Conservation (phyloP, 92 coral and sea anemone species). For the Epizoanthus stellaris region DNA sequence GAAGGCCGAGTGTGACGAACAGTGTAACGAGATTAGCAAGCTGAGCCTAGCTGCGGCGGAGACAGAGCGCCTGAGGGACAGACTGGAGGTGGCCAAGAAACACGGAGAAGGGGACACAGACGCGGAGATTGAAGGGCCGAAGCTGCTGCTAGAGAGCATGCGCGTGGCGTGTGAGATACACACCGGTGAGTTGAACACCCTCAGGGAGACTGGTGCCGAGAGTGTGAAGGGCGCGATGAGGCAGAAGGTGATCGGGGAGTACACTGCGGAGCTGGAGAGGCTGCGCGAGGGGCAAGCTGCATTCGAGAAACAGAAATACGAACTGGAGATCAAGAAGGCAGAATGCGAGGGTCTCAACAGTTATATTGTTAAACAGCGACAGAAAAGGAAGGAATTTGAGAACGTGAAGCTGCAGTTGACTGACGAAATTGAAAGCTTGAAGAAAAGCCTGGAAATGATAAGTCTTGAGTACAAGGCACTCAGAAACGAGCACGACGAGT, state of each 20-base stretch:
- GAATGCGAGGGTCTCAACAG: slow-evolving; percentile 26
- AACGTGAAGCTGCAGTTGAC: neutral
- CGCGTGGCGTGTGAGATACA: slow-evolving; percentile 12
- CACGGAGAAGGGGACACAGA: neutral
- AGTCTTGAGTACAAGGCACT: neutral
- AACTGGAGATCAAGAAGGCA: slow-evolving; percentile 15
- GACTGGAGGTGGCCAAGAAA: too few species aligned
- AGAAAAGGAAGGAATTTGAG: slow-evolving; percentile 10
- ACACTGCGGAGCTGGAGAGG: slow-evolving; percentile 5
- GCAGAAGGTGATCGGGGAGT: slow-evolving; percentile 15
- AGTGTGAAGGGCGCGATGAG: neutral
- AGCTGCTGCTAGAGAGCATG: neutral
- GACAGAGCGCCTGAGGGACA: neutral
- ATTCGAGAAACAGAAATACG: slow-evolving; percentile 28
- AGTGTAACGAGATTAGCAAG: neutral
- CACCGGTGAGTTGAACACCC: neutral
- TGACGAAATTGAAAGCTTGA: neutral
- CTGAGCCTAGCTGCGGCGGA: neutral
- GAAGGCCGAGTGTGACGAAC: neutral
- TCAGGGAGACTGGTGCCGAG: neutral
- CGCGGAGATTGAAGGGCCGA: neutral
- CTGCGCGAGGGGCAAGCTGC: slow-evolving; percentile 15
- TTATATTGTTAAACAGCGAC: slow-evolving; percentile 24
- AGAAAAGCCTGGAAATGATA: neutral
- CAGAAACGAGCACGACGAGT: neutral